Conservation (phyloP, 2,888 invertebrate species). For the Psylliodes chrysocephalus region DNA sequence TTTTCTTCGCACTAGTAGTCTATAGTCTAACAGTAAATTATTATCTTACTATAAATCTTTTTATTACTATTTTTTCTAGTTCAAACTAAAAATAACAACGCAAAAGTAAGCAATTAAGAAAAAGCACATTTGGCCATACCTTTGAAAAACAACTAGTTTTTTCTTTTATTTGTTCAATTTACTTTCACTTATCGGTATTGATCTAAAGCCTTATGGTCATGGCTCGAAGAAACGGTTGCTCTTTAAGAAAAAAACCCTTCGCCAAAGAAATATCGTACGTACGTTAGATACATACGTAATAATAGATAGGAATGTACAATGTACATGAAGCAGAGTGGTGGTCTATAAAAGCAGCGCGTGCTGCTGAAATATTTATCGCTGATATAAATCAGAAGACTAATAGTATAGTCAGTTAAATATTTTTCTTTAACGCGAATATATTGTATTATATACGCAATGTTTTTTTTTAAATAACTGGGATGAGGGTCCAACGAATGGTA, state of each 20-base stretch:
- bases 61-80: no score
- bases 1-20: no score
- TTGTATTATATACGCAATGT: no score
- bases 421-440: no score
- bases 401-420: background rate
- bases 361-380: slow-evolving; percentile 51
- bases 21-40: no score
- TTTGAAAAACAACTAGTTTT: background rate
- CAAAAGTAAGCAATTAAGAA: slow-evolving; percentile 5
- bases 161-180: background rate
- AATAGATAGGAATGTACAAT: slow-evolving; percentile 12
- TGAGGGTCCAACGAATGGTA: no score
- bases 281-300: slow-evolving; percentile 34
- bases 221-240: slow-evolving; percentile 11
- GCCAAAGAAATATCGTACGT: slow-evolving; percentile 28
- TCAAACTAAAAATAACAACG: background rate
- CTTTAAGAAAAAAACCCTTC: slow-evolving; percentile 9
- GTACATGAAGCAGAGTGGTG: background rate
- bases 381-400: slow-evolving; percentile 50
- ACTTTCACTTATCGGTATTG: slow-evolving; percentile 27
- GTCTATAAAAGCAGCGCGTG: slow-evolving; percentile 45
- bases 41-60: no score
- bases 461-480: no score
- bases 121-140: background rate
- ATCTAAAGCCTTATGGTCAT: slow-evolving; percentile 26